These are phyloP conservation scores for Sialia sialis DNA, from an alignment of 2,113 vertebrate genomes.

Conservation along the genomic window DNA sequence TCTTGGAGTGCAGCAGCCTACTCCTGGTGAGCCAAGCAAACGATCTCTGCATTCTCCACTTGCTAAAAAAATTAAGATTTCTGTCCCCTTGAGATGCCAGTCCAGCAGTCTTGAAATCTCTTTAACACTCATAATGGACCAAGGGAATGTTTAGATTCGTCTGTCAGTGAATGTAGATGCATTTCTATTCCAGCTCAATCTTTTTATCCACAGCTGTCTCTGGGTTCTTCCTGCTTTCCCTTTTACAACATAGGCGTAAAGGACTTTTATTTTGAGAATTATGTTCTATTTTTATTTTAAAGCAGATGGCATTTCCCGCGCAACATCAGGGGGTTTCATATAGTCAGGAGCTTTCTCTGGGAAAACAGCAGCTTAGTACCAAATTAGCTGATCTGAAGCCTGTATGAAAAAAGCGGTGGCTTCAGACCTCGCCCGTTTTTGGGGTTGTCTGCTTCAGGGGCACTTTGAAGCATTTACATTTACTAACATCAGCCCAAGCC, in stretches of 20 bases:
- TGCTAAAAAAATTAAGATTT: not conserved
- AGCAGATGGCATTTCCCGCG: not conserved
- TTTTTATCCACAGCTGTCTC: not conserved
- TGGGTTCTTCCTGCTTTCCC: not conserved
- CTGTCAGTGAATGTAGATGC: not conserved
- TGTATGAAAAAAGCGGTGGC: not conserved
- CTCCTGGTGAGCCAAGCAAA: not conserved
- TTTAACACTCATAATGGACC: not conserved
- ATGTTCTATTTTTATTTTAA: not conserved
- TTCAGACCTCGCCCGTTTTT: accelerated
- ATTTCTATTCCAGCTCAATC: not conserved
- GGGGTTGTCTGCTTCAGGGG: not conserved
- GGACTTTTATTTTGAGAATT: not conserved
- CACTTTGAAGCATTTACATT: not conserved
- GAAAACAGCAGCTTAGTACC: not conserved
- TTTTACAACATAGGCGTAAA: not conserved
- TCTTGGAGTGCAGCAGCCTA: not conserved
- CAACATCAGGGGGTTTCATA: not conserved
- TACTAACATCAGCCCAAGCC: not conserved
- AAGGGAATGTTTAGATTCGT: not conserved
- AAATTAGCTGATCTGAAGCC: not conserved
- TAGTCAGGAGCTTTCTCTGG: not conserved
- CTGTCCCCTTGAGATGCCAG: not conserved
- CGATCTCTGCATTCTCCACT: accelerated
- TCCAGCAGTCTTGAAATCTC: not conserved